Evolutionary conservation across 1,140 invertebrate species (phyloP).

Genomic region (Leguminivora glycinivorella): DNA sequence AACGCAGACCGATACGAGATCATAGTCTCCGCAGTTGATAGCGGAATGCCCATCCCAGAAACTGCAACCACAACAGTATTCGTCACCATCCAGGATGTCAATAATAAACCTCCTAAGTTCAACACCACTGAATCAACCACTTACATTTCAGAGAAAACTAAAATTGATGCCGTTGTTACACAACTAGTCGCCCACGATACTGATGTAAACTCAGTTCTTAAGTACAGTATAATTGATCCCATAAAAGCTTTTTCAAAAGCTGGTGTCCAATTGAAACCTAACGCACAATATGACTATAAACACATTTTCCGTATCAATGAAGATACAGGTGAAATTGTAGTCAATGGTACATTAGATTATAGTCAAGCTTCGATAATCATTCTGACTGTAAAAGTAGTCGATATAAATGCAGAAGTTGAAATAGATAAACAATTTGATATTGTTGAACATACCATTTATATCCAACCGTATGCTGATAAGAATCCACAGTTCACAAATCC

Average conservation of each 20-base stretch:
- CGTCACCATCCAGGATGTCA: constrained; percentile 88
- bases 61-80: constrained; percentile 87
- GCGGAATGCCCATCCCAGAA: constrained; percentile 86
- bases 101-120: constrained; percentile 90
- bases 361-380: constrained; percentile 90
- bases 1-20: constrained; percentile 85
- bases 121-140: constrained; percentile 80
- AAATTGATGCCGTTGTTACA: constrained; percentile 83
- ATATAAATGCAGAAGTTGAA: constrained; percentile 84
- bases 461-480: constrained; percentile 88
- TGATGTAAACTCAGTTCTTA: constrained; percentile 84
- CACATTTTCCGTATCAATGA: constrained; percentile 86
- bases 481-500: constrained; percentile 87
- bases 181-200: constrained; percentile 84
- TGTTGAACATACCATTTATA: constrained; percentile 87
- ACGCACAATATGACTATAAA: constrained; percentile 82
- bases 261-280: constrained; percentile 83
- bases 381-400: constrained; percentile 86
- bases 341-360: constrained; percentile 86
- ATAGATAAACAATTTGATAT: constrained; percentile 83
- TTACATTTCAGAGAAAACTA: constrained; percentile 86
- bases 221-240: constrained; percentile 84
- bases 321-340: constrained; percentile 84
- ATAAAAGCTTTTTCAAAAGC: constrained; percentile 87
- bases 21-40: constrained; percentile 85